Evolutionary conservation across 1,140 invertebrate species (phyloP), one percentile per base, ranked within the genome.

Genomic region (Wasmannia auropunctata): DNA sequence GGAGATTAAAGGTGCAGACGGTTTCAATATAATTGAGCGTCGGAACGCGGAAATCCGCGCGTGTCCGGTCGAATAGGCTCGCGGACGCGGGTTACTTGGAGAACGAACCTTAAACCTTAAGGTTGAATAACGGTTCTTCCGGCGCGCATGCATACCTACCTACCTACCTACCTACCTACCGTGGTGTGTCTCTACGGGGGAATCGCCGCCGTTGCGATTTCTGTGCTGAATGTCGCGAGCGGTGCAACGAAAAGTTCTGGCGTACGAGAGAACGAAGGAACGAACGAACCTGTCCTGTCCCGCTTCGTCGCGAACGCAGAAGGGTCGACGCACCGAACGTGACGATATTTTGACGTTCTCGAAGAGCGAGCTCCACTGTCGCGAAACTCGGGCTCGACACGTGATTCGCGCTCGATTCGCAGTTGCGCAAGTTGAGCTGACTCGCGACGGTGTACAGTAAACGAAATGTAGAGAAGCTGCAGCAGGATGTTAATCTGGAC

Each of bases 111-210:
- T 91, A 93, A 93, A 90, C 91, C 92, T 92, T 92, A 93, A 93
- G 93, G 91, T 93, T 93, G 91, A 92, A 87, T 94, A 94, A 94
- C 93, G 92, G 93, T 92, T 88, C 88, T 90, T 87, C 85, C 87
- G 60, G 46, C 85, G 88, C 86, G 43, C 81, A 86, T 86, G 72
- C 86, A 83, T 91, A 90, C 65, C 75, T 88, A 85, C 65, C 67
- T 83, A 80, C 77, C 75, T 77, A 79, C 56, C 70, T 72, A 70
- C 46, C 63, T 72, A 81, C 76, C 60, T 80, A 81, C 46, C 49
- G 49, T 74, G 89, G 65, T 69, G 65, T 69, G 87, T 72, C 65
- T 85, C 79, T 76, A 86, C 76, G 69, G 74, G 58, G 69, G 46
- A 65, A 90, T 91, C 74, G 85, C 87, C 40, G 85, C 87, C 72